Evolutionary conservation across 2,888 invertebrate species (phyloP).

Genomic region (Geotrupes spiniger): DNA sequence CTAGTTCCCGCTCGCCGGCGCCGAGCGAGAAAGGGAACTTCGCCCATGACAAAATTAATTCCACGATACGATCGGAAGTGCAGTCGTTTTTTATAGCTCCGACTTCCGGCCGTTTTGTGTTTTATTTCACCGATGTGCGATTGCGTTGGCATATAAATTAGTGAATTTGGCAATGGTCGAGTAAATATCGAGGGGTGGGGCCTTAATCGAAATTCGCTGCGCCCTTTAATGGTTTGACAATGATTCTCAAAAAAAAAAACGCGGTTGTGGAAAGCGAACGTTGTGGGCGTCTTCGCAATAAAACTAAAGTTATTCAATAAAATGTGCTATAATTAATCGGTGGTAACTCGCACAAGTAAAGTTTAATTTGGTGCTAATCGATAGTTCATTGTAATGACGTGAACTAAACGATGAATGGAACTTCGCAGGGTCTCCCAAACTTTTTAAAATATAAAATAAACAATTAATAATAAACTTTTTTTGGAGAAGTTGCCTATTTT

Average conservation of each 20-base stretch:
- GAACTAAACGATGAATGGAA: no score
- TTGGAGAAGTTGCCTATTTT: no score
- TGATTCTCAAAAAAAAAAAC: not conserved
- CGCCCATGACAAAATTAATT: conserved; percentile 22
- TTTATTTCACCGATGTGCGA: conserved; percentile 19
- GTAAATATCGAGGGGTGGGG: conserved; percentile 13
- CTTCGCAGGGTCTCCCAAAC: no score
- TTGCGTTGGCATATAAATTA: conserved; percentile 23
- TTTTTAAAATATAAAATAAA: no score
- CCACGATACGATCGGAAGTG: conserved; percentile 21
- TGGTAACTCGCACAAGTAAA: no score
- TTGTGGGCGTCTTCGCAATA: not conserved
- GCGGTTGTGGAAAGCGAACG: not conserved
- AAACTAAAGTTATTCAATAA: not conserved
- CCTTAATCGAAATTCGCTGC: conserved; percentile 1
- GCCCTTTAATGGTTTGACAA: not conserved
- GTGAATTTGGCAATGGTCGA: conserved; percentile 23
- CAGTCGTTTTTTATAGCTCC: conserved; percentile 21
- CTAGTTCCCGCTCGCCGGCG: not conserved
- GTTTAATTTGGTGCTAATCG: no score
- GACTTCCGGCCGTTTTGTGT: conserved; percentile 19
- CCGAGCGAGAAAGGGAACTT: not conserved
- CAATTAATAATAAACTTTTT: no score
- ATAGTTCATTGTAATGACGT: no score
- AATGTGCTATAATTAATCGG: not conserved